Percentiles rank a stretch among this genome's conserved stretches.
These are phyloP conservation scores for Forficula auricularia DNA, from an alignment of 1,140 invertebrate genomes.

Conservation along the genomic window DNA sequence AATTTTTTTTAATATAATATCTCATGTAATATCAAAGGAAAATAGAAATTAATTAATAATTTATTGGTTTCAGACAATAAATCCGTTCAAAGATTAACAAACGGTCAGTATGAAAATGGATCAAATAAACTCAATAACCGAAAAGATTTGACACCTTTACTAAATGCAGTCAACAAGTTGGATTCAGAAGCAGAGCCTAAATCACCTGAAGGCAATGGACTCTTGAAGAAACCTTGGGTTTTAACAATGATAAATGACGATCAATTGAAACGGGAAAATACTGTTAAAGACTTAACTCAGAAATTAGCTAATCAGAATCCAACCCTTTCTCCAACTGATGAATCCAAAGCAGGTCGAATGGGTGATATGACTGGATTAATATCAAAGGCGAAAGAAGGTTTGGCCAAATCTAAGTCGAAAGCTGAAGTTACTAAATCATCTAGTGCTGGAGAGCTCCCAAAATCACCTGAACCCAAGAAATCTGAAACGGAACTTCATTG, in stretches of 20 bases:
- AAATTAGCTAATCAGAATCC: conserved; percentile 53
- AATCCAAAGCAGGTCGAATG: conserved; percentile 28
- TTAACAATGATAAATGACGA: conserved; percentile 33
- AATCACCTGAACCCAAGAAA: conserved; percentile 56
- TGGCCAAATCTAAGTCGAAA: conserved; percentile 63
- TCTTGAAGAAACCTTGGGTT: conserved; percentile 41
- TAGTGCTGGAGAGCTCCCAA: conserved; percentile 37
- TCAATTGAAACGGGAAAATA: conserved; percentile 52
- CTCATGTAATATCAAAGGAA: no score
- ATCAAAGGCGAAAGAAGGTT: conserved; percentile 81
- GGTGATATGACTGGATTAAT: conserved; percentile 78
- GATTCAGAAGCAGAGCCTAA: conserved; percentile 28
- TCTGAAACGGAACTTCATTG: conserved; percentile 88
- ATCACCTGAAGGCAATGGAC: conserved; percentile 6
- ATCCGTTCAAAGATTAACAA: conserved; percentile 13
- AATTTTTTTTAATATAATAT: no score
- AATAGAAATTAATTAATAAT: no score
- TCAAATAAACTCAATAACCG: conserved; percentile 20
- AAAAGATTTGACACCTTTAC: conserved; percentile 35
- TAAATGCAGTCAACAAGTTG: conserved; percentile 37
- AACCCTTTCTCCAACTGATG: conserved; percentile 36
- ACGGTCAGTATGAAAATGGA: conserved; percentile 18
- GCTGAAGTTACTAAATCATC: conserved; percentile 48
- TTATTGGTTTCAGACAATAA: not conserved
- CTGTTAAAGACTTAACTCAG: conserved; percentile 71